These are phyloP conservation scores for Mesoclemmys tuberculata DNA, from an alignment of 2,113 vertebrate species.

Conservation along the genomic window DNA sequence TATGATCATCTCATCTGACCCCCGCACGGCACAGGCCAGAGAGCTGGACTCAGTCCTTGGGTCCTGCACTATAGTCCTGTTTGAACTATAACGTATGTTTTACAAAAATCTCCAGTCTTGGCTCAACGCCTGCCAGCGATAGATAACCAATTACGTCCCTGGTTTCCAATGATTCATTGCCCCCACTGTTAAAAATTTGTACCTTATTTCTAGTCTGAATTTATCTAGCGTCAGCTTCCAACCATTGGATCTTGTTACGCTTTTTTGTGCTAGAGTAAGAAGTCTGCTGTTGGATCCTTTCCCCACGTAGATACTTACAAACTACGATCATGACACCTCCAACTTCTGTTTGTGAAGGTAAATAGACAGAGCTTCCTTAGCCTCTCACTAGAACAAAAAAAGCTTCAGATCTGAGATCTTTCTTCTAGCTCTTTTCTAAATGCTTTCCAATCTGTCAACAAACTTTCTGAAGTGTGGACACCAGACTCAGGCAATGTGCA, in stretches of 20 bases:
- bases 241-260: not conserved
- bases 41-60: not conserved
- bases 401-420: not conserved
- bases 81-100: not conserved
- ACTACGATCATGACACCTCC: not conserved
- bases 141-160: not conserved
- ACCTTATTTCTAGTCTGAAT: not conserved
- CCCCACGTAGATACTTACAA: not conserved
- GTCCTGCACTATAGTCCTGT: not conserved
- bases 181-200: not conserved
- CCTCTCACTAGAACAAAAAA: not conserved
- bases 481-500: not conserved
- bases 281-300: not conserved
- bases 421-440: not conserved
- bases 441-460: not conserved
- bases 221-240: not conserved
- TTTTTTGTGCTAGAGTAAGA: not conserved
- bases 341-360: not conserved
- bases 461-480: not conserved
- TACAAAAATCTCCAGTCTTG: rapidly evolving
- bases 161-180: not conserved
- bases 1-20: not conserved
- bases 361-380: not conserved
- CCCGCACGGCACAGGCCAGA: not conserved
- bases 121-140: not conserved